Conservation (phyloP, 2,888 invertebrate genomes). For the Drosophila testacea region DNA sequence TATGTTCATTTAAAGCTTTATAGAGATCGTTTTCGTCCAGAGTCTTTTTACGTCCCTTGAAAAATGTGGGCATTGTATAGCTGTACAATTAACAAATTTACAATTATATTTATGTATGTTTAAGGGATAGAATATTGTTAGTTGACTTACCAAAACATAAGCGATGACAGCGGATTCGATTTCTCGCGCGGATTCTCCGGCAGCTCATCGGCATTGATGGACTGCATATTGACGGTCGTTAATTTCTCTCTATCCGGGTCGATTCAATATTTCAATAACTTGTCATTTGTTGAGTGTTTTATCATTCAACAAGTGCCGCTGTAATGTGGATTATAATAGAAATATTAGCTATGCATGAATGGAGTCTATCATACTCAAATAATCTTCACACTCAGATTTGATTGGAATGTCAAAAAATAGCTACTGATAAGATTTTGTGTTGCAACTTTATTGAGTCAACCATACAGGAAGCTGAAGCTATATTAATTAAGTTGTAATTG, state of each 20-base stretch:
- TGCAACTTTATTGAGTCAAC: slow-evolving; percentile 14
- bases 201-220: slow-evolving; percentile 84
- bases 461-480: neutral
- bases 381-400: neutral
- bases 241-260: slow-evolving; percentile 43
- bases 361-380: neutral
- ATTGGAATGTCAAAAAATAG: slow-evolving; percentile 1
- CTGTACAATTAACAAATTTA: slow-evolving; percentile 83
- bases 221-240: slow-evolving; percentile 80
- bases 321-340: slow-evolving; percentile 29
- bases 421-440: slow-evolving; percentile 26
- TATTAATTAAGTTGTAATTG: slow-evolving; percentile 4
- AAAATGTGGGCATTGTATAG: slow-evolving; percentile 92
- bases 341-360: slow-evolving; percentile 4
- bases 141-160: slow-evolving; percentile 87
- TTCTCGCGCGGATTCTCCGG: slow-evolving; percentile 87
- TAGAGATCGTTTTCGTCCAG: slow-evolving; percentile 91
- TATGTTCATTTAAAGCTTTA: slow-evolving; percentile 89
- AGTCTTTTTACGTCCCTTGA: slow-evolving; percentile 90
- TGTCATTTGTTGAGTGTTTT: slow-evolving; percentile 55
- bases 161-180: slow-evolving; percentile 87
- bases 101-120: neutral
- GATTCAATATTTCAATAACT: slow-evolving; percentile 42
- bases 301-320: slow-evolving; percentile 53
- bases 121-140: neutral